Conservation (phyloP, 2,888 invertebrate genomes). For the Nasonovia ribisnigri region DNA sequence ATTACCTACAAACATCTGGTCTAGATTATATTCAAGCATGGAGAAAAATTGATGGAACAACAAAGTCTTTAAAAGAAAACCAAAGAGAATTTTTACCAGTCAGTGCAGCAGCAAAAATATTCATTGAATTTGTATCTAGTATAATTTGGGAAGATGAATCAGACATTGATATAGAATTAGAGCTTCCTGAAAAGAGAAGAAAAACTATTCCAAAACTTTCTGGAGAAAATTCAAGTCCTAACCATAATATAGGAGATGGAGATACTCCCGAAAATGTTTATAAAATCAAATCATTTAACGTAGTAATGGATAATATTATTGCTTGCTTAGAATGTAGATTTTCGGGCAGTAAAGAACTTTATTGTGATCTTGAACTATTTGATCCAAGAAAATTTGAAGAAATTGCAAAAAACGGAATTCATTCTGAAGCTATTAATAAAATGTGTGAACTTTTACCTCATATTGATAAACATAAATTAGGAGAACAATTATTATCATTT, state of each 20-base stretch:
- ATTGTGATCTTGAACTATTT: constrained; percentile 35
- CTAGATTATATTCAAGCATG: too few relatives aligned
- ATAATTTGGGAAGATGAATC: constrained; percentile 4
- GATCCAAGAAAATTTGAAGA: constrained; percentile 29
- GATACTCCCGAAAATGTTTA: constrained; percentile 36
- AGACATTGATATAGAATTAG: constrained; percentile 37
- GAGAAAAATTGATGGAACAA: too few relatives aligned
- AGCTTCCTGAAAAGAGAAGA: constrained; percentile 11
- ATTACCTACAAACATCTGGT: too few relatives aligned
- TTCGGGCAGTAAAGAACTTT: constrained; percentile 5
- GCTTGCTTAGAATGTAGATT: constrained; percentile 36
- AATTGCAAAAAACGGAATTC: constrained; percentile 18
- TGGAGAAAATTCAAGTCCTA: neutral
- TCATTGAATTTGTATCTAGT: neutral
- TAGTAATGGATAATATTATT: constrained; percentile 29
- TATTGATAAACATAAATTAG: constrained; percentile 15
- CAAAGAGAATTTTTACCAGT: neutral
- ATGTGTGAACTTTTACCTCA: constrained; percentile 25
- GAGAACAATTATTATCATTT: constrained; percentile 13
- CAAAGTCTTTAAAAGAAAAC: too few relatives aligned
- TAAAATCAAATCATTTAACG: constrained; percentile 22
- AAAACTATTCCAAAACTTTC: constrained; percentile 5
- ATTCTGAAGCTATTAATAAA: constrained; percentile 31
- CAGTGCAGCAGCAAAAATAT: neutral
- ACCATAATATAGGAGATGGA: neutral